These are phyloP conservation scores for Zosterops borbonicus DNA, from an alignment of 2,113 vertebrate genomes.

Conservation along the genomic window DNA sequence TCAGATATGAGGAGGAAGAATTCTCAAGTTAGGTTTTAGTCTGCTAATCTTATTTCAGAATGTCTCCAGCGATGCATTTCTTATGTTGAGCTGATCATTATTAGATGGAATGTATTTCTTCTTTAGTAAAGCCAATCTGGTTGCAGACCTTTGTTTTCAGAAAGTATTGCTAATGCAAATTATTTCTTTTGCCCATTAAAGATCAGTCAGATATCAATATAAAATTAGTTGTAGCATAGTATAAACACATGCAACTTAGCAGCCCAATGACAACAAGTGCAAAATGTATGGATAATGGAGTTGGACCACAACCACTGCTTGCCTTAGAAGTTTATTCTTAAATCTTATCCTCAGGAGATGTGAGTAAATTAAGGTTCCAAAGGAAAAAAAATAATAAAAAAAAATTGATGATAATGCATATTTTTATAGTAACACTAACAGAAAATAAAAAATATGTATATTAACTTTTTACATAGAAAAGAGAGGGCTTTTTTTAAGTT, in stretches of 20 bases:
- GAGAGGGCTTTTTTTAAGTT: fast-evolving
- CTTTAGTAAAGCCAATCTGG: neutral
- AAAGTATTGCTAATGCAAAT: neutral
- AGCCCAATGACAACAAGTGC: neutral
- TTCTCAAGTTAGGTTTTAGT: neutral
- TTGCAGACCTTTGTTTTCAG: neutral
- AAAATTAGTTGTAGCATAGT: neutral
- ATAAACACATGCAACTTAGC: neutral
- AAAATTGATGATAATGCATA: neutral
- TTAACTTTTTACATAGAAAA: neutral
- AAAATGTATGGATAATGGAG: neutral
- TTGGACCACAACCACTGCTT: neutral
- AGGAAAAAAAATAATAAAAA: too few relatives aligned
- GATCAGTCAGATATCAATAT: neutral
- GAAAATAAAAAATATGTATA: neutral
- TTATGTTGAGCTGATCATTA: neutral
- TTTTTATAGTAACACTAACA: neutral
- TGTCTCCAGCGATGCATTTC: fast-evolving
- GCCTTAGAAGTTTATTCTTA: neutral
- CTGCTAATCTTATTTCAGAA: neutral
- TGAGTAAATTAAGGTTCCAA: neutral
- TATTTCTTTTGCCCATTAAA: neutral
- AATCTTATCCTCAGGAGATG: neutral
- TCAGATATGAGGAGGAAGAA: neutral
- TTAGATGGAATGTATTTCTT: neutral